These are phyloP conservation scores for Catamblyrhynchus diadema DNA, from an alignment of 2,797 vertebrate species.

Conservation along the genomic window DNA sequence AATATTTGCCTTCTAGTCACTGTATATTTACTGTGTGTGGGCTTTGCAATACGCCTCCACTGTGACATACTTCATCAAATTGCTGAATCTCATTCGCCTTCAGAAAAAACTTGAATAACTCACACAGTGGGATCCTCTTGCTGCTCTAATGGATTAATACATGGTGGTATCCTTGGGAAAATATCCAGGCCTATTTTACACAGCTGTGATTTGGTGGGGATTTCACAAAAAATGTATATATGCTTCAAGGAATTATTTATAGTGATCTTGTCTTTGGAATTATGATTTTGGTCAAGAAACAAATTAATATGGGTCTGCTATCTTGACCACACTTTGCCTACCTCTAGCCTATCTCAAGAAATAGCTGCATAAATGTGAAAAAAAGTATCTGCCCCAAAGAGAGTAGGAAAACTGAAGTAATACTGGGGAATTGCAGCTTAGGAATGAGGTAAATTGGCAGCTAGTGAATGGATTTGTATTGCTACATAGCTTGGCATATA, in stretches of 20 bases:
- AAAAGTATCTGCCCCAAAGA: neutral
- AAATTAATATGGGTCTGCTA: neutral
- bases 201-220: neutral
- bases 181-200: neutral
- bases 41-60: neutral
- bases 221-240: neutral
- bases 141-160: neutral
- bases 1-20: conserved; percentile 1
- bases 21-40: neutral
- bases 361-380: neutral
- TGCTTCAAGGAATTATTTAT: neutral
- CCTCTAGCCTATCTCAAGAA: neutral
- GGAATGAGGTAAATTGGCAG: neutral
- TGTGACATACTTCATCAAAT: neutral
- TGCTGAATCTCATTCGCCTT: neutral
- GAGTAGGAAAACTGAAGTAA: neutral
- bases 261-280: neutral
- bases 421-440: neutral
- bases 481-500: neutral
- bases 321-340: neutral
- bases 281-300: neutral
- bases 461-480: neutral
- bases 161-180: neutral
- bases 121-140: neutral
- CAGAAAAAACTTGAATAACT: neutral